Conservation (phyloP, 2,797 vertebrate species). For the Sebastolobus alascanus region DNA sequence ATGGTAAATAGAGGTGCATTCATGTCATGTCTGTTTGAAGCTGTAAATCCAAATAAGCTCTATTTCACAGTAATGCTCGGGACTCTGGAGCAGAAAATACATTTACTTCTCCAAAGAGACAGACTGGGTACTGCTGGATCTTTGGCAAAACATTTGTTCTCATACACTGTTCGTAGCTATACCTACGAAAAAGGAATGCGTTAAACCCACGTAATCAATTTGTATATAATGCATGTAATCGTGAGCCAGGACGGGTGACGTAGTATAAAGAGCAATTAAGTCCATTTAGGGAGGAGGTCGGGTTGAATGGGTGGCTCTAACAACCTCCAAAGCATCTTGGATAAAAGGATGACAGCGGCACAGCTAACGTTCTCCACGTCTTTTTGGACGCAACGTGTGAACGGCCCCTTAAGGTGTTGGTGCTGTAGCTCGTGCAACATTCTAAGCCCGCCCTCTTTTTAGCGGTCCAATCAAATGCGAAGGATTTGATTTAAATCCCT, state of each 20-base stretch:
- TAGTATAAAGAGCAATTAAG: too few species aligned
- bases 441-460: too few species aligned
- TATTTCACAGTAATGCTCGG: background rate
- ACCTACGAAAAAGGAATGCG: background rate
- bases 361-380: too few species aligned
- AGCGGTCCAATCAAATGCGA: fast-evolving
- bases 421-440: too few species aligned
- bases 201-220: background rate
- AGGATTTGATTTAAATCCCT: too few species aligned
- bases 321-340: too few species aligned
- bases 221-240: background rate
- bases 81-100: conserved; percentile 11
- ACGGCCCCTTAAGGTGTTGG: too few species aligned
- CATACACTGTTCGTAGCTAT: background rate
- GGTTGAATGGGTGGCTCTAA: too few species aligned
- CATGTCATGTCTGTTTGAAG: conserved; percentile 14
- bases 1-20: conserved; percentile 11
- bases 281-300: too few species aligned
- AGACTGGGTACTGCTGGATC: background rate
- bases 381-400: too few species aligned
- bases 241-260: too few species aligned
- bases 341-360: too few species aligned
- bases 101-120: background rate
- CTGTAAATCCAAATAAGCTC: conserved; percentile 14
- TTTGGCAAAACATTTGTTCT: background rate